Evolutionary conservation across 2,797 vertebrate genomes (phyloP), one percentile per base, ranked within the genome.

Genomic region (Acanthurus leucopareius): DNA sequence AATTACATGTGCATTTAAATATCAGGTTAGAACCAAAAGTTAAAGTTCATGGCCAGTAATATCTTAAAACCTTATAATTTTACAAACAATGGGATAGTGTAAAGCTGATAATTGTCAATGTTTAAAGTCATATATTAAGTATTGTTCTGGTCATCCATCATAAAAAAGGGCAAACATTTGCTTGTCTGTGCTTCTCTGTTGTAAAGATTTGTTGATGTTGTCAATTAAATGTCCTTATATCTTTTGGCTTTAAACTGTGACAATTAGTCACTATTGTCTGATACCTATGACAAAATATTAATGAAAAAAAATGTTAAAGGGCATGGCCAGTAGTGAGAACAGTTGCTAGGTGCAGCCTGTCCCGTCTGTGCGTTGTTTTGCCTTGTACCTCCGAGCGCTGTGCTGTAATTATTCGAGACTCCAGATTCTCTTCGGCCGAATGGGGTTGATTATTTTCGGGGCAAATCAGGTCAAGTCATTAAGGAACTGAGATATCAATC

Each of bases 401-500:
- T 19, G 44, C 51, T 61, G 51, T 38, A 14, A 67, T 76, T 54
- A 42, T 8, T 1, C 28, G 5, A 3, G 44, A 48, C 17, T 47
- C 17, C 25, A 32, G 28, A 20, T 53, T 65, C 10, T 48, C 61
- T 19, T 32, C 60, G 11, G 51, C 63, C 49, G 28, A 16, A 16
- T 48, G 62, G 28, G 38, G 32, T 60, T 22, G 49, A 80, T 2
- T n/a, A 25, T 73, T 32, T 32, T 38, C 7, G 16, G 60, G 11
- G 25, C 38, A 40, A 76, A 86, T 67, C 14, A 68, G 73, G 73
- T 74, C 70, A 81, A 73, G 47, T 79, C 74, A 89, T 81, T 78
- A 81, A 35, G 13, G 54, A 70, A 56, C 58, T 17, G 14, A 54
- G 61, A 58, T 76, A 67, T 82, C 60, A 72, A 42, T 80, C 32